These are phyloP conservation scores for Gryllus bimaculatus DNA, from an alignment of 1,140 invertebrate genomes.

Conservation along the genomic window DNA sequence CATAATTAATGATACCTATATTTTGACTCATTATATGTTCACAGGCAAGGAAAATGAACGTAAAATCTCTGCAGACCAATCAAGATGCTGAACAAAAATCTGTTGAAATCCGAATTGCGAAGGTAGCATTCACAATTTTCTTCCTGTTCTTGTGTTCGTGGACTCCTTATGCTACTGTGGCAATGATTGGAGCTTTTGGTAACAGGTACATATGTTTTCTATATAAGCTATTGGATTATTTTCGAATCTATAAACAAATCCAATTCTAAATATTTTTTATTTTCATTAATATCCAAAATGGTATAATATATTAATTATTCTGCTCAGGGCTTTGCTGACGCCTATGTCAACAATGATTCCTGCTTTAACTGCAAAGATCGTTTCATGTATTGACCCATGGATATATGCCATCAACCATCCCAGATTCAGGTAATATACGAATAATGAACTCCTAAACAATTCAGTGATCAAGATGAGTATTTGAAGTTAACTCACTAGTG, in stretches of 20 bases:
- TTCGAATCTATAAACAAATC: background rate
- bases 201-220: conserved; percentile 43
- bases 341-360: conserved; percentile 63
- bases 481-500: background rate
- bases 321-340: conserved; percentile 44
- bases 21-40: conserved; percentile 30
- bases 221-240: background rate
- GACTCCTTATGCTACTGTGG: conserved; percentile 63
- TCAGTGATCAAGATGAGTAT: background rate
- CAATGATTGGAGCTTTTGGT: conserved; percentile 62
- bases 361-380: conserved; percentile 56
- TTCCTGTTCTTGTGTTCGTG: conserved; percentile 63
- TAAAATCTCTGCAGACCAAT: conserved; percentile 60
- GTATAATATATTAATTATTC: conserved; percentile 16
- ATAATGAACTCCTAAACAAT: background rate
- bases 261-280: background rate
- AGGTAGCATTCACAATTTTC: conserved; percentile 66
- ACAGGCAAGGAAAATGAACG: conserved; percentile 68
- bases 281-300: background rate
- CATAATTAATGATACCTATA: background rate
- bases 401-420: conserved; percentile 70
- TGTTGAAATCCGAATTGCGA: conserved; percentile 62
- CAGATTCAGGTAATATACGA: conserved; percentile 43
- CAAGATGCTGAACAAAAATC: conserved; percentile 53
- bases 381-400: conserved; percentile 70